Conservation (phyloP, 2,888 invertebrate genomes). For the Metallyticus violacea region DNA sequence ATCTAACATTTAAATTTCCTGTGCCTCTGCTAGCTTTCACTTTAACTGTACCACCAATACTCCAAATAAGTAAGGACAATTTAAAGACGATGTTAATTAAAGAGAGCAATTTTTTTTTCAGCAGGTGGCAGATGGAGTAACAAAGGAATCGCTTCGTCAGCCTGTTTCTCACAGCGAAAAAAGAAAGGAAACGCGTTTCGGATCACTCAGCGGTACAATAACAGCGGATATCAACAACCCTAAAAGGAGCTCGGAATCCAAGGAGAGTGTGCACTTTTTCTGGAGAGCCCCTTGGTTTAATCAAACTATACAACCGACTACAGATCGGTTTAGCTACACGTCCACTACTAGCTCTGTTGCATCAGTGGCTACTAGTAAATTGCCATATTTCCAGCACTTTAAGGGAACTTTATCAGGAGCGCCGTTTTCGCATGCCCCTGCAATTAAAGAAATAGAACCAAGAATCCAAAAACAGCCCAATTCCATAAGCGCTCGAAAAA, state of each 20-base stretch:
- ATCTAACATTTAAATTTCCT: too few relatives aligned
- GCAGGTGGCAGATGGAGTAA: not conserved
- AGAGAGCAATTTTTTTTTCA: not conserved
- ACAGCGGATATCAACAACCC: not conserved
- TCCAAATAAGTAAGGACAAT: too few relatives aligned
- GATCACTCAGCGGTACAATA: not conserved
- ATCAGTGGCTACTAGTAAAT: not conserved
- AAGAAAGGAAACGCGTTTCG: not conserved
- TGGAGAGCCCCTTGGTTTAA: not conserved
- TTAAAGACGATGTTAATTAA: not conserved
- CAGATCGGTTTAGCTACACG: not conserved
- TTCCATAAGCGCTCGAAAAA: not conserved
- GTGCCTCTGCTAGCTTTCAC: too few relatives aligned
- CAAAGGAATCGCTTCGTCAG: not conserved
- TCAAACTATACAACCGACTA: not conserved
- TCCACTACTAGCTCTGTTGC: not conserved
- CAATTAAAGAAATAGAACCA: not conserved
- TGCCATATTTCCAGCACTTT: not conserved
- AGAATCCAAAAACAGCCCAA: not conserved
- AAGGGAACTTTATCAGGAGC: not conserved
- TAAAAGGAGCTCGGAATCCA: not conserved
- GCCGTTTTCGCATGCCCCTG: not conserved
- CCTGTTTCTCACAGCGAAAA: too few relatives aligned
- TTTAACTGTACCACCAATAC: too few relatives aligned
- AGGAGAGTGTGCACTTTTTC: not conserved